Base-by-base conservation (phyloP, 37 sponge, comb jelly and placozoan species). In the Haliclona indistincta region DNA sequence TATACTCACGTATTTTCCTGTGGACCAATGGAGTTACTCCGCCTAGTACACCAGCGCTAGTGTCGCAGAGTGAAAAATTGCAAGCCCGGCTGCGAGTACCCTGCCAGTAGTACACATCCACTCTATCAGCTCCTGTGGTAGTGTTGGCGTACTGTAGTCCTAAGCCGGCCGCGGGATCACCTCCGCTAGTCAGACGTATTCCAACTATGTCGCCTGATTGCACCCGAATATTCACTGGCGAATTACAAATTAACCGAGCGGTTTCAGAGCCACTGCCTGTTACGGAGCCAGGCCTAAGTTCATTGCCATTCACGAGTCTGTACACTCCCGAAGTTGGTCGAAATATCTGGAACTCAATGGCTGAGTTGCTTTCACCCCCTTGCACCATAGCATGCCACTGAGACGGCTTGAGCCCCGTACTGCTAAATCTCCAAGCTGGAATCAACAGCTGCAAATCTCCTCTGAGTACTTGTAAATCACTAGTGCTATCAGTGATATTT, bases 331-430 rank as follows among this genome's bases (percentile, higher is more conserved):
- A 20, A 58, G 11, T 26, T 25, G 60, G 60, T 58, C n/a, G 6
- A n/a, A 58, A 58, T 58, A 58, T 20, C n/a, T 58, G 60, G n/a
- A 58, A 58, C 60, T 58, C 60, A 58, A 58, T 58, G 7, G 6
- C 26, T 25, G 6, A 7, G n/a, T 20, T n/a, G 11, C 26, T 25
- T 58, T 20, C n/a, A 58, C n/a, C 60, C 11, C 60, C 60, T 25
- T 20, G 11, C 26, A 58, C 60, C 11, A 25, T 20, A 58, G 60
- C 60, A 58, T 7, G 7, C 60, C 60, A 58, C 6, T n/a, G 6
- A 58, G 13, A 6, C 11, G n/a, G n/a, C n/a, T 25, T 58, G n/a
- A n/a, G 7, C n/a, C 60, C 60, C 13, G n/a, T n/a, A n/a, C n/a
- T n/a, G n/a, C n/a, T n/a, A n/a, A n/a, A n/a, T n/a, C n/a, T n/a